Percentiles rank a stretch among this genome's conserved stretches.
These are phyloP conservation scores for Pangasius djambal DNA, from an alignment of 2,797 vertebrate species.

Conservation along the genomic window DNA sequence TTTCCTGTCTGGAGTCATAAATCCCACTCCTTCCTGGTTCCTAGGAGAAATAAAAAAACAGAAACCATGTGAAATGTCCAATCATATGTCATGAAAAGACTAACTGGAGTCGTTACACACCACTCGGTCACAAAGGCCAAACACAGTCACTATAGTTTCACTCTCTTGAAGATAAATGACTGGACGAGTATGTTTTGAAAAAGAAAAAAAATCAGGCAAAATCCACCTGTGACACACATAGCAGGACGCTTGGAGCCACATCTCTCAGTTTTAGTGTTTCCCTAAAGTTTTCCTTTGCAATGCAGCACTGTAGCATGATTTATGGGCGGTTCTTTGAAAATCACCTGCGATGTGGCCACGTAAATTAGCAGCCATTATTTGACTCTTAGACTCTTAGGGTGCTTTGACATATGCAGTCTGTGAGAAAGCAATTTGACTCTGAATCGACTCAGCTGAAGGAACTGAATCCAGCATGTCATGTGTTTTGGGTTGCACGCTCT, in stretches of 20 bases:
- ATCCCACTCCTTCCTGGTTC: conserved; percentile 91
- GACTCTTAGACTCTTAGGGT: neutral
- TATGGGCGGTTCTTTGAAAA: neutral
- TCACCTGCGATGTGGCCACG: neutral
- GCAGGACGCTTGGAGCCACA: neutral
- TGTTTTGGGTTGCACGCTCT: neutral
- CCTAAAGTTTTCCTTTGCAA: neutral
- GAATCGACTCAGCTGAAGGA: neutral
- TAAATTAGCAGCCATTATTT: neutral
- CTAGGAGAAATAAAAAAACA: conserved; percentile 68
- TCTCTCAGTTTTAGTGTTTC: neutral
- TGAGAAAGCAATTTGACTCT: neutral
- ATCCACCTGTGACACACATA: neutral
- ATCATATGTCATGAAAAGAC: neutral
- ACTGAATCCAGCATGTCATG: neutral
- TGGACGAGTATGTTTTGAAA: neutral
- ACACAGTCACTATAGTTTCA: neutral
- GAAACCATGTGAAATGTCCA: conserved; percentile 66
- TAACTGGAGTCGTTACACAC: neutral
- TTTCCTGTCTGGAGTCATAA: conserved; percentile 91
- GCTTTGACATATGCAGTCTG: neutral
- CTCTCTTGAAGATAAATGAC: neutral
- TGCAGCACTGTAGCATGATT: neutral
- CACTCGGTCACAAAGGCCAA: neutral
- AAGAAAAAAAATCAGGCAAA: neutral